Base-by-base conservation (phyloP, 2,797 vertebrate genomes). In the Smutsia gigantea region DNA sequence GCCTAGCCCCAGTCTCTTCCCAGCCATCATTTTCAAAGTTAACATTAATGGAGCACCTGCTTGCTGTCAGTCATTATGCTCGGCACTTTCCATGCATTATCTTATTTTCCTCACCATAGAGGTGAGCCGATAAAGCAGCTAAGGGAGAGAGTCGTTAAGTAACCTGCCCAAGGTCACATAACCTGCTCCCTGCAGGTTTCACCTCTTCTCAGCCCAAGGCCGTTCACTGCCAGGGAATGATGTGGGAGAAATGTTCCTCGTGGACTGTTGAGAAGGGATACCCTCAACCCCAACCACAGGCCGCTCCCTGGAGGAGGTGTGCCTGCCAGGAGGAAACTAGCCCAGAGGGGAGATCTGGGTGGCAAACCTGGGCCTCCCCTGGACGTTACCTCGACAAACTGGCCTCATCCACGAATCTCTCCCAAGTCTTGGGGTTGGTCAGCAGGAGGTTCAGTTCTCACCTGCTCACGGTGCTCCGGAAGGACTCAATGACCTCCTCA, bases 311-410 rank as follows among this genome's bases (percentile, higher is more conserved):
- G 55, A 77, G 27, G 46, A 82, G 21, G 8, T 51, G 59, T 51
- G 7, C 14, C 53, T 49, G 29, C 15, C 49, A 34, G 27, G 59
- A 29, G 83, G 12, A 27, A 15, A 7, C 21, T 1, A 14, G n/a
- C 10, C 14, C 31, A 2, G 51, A 10, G 0, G 5, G 2, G 4
- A 53, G 13, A 42, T 0, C 6, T 13, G 37, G 29, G 31, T 1
- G 14, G 31, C 42, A 14, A 18, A 21, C 4, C 8, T 29, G 7
- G 21, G 27, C 17, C 3, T 5, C 15, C 1, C 9, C 0, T 1
- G 4, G n/a, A 51, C 10, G n/a, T 66, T 84, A 97, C 97, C 93
- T 92, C 85, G 95, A 84, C 72, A 96, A 4, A 0, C 17, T 0
- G 0, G 55, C 57, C 7, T 4, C 17, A 0, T 23, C 7, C n/a